Evolutionary conservation across 2,797 vertebrate genomes (phyloP).

Genomic region (Danio kyathit): DNA sequence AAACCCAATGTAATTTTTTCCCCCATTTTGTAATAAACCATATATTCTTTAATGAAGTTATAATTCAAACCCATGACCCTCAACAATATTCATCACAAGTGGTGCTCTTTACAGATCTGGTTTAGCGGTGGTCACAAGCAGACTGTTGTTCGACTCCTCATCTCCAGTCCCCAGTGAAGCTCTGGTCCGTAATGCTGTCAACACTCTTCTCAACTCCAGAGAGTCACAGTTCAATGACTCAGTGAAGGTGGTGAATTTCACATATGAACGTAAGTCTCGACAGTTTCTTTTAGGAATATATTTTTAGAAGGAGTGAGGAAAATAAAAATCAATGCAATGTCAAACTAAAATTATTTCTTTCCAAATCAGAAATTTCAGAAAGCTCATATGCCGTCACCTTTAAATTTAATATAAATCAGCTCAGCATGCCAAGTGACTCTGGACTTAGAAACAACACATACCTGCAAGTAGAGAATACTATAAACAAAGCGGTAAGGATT

Average conservation of each 20-base stretch:
- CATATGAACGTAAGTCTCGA: conserved; percentile 22
- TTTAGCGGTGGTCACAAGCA: conserved; percentile 17
- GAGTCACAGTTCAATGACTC: not conserved
- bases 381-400: not conserved
- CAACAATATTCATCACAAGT: too few relatives aligned
- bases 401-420: conserved; percentile 19
- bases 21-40: too few relatives aligned
- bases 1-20: too few relatives aligned
- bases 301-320: not conserved
- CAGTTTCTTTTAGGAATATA: rapidly evolving
- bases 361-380: conserved; percentile 25
- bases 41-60: too few relatives aligned
- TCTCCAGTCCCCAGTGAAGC: not conserved
- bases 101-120: not conserved
- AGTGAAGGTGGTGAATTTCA: not conserved
- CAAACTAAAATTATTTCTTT: rapidly evolving
- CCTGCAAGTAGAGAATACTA: not conserved
- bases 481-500: not conserved
- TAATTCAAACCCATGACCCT: too few relatives aligned
- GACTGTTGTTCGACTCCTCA: conserved; percentile 18
- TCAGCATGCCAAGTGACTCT: conserved; percentile 8
- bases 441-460: not conserved
- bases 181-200: not conserved
- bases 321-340: not conserved
- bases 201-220: not conserved